These are phyloP conservation scores for Macaria notata DNA, from an alignment of 2,888 invertebrate species.

Conservation along the genomic window DNA sequence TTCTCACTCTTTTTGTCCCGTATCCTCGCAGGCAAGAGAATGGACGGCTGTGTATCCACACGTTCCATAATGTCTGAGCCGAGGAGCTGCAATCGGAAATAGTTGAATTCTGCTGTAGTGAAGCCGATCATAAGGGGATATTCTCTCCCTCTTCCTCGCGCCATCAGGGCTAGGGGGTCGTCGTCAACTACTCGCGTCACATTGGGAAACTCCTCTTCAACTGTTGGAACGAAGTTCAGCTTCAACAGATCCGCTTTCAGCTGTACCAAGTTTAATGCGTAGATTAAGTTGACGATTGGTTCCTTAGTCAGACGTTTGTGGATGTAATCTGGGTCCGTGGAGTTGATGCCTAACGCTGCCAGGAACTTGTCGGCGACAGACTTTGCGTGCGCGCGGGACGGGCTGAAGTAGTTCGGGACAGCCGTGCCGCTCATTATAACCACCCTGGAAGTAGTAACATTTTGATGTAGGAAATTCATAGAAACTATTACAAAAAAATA, in stretches of 20 bases:
- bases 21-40: slow-evolving; percentile 22
- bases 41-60: slow-evolving; percentile 19
- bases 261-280: slow-evolving; percentile 29
- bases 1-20: not conserved
- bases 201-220: slow-evolving; percentile 28
- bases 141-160: slow-evolving; percentile 31
- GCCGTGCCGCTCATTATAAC: slow-evolving; percentile 36
- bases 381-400: slow-evolving; percentile 31
- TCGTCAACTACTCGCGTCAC: slow-evolving; percentile 35
- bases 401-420: slow-evolving; percentile 29
- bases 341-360: slow-evolving; percentile 54
- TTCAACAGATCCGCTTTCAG: not conserved
- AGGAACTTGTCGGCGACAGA: slow-evolving; percentile 33
- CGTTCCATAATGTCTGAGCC: slow-evolving; percentile 17
- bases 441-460: slow-evolving; percentile 21
- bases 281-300: slow-evolving; percentile 41
- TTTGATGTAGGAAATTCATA: not conserved
- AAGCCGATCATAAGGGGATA: slow-evolving; percentile 32
- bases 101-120: slow-evolving; percentile 22
- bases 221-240: slow-evolving; percentile 31
- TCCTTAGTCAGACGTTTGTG: slow-evolving; percentile 25
- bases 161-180: slow-evolving; percentile 34
- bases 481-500: too few relatives aligned
- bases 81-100: slow-evolving; percentile 16
- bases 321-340: slow-evolving; percentile 30